These are phyloP conservation scores for Caenorhabditis panamensis DNA, from an alignment of 2,888 invertebrate genomes.

Conservation along the genomic window DNA sequence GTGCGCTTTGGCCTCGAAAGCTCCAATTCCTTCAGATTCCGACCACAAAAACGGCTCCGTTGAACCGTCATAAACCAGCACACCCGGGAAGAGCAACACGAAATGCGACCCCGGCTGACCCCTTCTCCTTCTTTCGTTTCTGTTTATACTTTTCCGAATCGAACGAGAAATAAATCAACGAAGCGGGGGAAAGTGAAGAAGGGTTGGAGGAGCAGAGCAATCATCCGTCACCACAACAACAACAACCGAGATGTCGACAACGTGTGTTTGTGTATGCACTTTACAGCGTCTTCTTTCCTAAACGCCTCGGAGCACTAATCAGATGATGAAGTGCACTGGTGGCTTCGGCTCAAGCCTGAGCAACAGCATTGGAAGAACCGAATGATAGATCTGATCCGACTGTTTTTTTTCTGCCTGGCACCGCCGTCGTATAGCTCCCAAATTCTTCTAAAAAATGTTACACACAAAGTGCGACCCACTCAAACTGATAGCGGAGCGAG, in stretches of 20 bases:
- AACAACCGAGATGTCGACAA: slow-evolving; percentile 23
- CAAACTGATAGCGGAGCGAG: slow-evolving; percentile 9
- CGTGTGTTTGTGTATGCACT: slow-evolving; percentile 34
- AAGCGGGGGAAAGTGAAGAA: neutral
- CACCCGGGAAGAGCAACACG: slow-evolving; percentile 4
- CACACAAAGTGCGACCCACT: slow-evolving; percentile 27
- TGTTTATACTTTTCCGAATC: slow-evolving; percentile 41
- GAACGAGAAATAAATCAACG: slow-evolving; percentile 19
- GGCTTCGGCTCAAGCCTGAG: neutral
- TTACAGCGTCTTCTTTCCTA: slow-evolving; percentile 17
- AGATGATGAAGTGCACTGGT: slow-evolving; percentile 22
- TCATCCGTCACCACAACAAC: slow-evolving; percentile 21
- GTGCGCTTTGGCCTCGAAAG: neutral
- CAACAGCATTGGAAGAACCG: neutral
- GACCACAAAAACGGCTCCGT: slow-evolving; percentile 44
- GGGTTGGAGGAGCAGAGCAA: neutral
- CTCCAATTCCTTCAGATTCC: slow-evolving; percentile 1
- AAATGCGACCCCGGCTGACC: slow-evolving; percentile 41
- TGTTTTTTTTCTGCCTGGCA: slow-evolving; percentile 11
- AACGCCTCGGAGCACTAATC: slow-evolving; percentile 1
- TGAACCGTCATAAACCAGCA: slow-evolving; percentile 36
- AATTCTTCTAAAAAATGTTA: slow-evolving; percentile 12
- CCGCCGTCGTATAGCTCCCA: slow-evolving; percentile 1
- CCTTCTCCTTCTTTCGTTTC: slow-evolving; percentile 8
- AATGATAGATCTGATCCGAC: neutral